Conservation (phyloP, 2,888 invertebrate genomes). For the Synanthedon vespiformis region DNA sequence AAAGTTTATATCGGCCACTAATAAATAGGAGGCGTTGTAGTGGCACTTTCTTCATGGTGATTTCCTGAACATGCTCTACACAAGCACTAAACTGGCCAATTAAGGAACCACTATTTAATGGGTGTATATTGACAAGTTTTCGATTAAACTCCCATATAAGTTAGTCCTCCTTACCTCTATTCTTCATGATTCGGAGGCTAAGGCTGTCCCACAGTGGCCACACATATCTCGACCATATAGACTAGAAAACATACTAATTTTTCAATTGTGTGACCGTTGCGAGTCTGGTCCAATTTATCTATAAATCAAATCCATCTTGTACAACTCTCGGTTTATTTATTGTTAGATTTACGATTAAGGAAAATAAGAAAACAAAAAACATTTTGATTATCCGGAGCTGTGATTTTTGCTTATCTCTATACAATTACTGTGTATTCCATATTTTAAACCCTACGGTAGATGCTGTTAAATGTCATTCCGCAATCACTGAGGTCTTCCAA, state of each 20-base stretch:
- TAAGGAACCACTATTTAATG: too few species aligned
- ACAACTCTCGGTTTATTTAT: constrained; percentile 66
- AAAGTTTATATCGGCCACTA: too few species aligned
- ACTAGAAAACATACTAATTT: neutral
- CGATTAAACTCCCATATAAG: too few species aligned
- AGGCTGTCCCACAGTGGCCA: neutral
- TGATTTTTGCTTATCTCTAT: constrained; percentile 67
- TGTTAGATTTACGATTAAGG: constrained; percentile 55
- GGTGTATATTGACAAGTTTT: too few species aligned
- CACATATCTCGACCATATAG: neutral
- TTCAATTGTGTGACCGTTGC: neutral
- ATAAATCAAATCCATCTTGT: constrained; percentile 51
- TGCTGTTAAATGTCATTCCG: constrained; percentile 16
- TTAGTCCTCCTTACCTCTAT: too few species aligned
- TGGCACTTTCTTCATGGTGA: too few species aligned
- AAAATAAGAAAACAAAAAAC: constrained; percentile 55
- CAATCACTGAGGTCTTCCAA: constrained; percentile 31
- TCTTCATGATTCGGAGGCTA: too few species aligned
- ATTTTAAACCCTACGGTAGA: neutral
- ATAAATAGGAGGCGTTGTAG: too few species aligned
- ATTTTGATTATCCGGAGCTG: constrained; percentile 67
- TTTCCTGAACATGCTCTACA: too few species aligned
- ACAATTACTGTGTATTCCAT: constrained; percentile 2
- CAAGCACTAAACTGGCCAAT: too few species aligned
- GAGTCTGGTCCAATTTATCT: constrained; percentile 38